phyloP scores from a whole-genome alignment of 2,888 invertebrate genomes.

The Neoascia interrupta region DNA sequence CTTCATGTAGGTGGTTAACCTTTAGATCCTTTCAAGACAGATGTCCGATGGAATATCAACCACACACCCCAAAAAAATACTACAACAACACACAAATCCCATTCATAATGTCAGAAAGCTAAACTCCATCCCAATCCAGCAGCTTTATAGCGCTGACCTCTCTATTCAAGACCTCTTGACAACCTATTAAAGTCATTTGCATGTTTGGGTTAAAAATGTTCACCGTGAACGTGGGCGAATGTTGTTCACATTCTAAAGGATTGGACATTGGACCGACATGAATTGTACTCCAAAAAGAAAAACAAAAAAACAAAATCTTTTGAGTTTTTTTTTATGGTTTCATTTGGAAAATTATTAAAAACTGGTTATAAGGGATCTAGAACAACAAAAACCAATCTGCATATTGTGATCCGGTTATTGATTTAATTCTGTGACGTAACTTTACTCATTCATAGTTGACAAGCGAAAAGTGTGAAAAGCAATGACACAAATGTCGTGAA shows the following conservation, averaged over 20 bases:
- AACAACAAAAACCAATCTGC: too few species aligned
- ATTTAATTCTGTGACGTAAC: too few species aligned
- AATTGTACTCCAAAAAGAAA: slow-evolving; percentile 33
- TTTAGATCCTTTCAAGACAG: slow-evolving; percentile 16
- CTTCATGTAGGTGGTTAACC: slow-evolving; percentile 29
- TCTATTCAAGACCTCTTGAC: slow-evolving; percentile 50
- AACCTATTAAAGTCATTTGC: slow-evolving; percentile 61
- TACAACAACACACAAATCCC: not conserved
- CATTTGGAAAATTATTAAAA: slow-evolving; percentile 4
- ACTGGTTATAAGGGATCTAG: slow-evolving; percentile 15
- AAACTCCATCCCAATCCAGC: not conserved
- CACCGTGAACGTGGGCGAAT: slow-evolving; percentile 13
- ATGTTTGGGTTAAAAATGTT: slow-evolving; percentile 33
- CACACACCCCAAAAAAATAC: too few species aligned
- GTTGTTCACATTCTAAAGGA: slow-evolving; percentile 24
- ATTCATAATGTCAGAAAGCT: slow-evolving; percentile 36
- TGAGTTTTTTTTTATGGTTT: not conserved
- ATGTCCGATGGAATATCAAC: slow-evolving; percentile 18
- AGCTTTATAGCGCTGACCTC: not conserved
- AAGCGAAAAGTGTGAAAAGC: too few species aligned
- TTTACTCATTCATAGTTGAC: too few species aligned
- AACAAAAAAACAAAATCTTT: slow-evolving; percentile 8
- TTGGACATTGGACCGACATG: slow-evolving; percentile 46
- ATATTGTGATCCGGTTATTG: too few species aligned
- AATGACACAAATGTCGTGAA: too few species aligned